phyloP scores from a whole-genome alignment of 2,797 vertebrate genomes.

The Cuniculus paca region DNA sequence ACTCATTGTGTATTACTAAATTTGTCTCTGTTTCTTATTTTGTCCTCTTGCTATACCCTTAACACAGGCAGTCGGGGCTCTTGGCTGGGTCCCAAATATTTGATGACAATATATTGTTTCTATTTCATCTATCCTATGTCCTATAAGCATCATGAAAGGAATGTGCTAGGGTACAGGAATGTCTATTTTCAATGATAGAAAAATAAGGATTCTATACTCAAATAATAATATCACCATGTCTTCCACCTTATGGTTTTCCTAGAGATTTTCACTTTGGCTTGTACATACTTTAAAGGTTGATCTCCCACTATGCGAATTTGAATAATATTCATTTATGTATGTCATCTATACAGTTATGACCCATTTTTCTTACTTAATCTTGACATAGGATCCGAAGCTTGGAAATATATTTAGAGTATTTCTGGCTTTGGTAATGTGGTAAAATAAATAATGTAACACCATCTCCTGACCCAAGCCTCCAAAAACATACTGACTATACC shows the following conservation, averaged over 20 bases:
- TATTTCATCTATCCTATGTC: background rate
- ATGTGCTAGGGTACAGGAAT: background rate
- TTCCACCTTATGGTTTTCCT: background rate
- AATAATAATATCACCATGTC: background rate
- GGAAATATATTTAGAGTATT: background rate
- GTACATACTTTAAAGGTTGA: background rate
- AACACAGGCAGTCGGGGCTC: too few species aligned
- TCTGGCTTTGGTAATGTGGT: background rate
- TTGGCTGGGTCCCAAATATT: background rate
- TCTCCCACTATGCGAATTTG: background rate
- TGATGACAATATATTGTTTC: background rate
- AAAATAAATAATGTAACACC: background rate
- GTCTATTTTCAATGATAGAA: background rate
- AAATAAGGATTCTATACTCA: background rate
- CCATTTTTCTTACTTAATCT: background rate
- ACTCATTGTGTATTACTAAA: too few species aligned
- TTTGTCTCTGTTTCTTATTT: too few species aligned
- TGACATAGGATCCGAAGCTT: background rate
- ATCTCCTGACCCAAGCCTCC: background rate
- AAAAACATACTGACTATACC: background rate
- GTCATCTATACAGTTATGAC: background rate
- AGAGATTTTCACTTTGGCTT: background rate
- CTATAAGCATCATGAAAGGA: background rate
- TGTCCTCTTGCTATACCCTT: too few species aligned
- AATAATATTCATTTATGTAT: background rate